These are phyloP conservation scores for Thymelicus acteon DNA, from an alignment of 2,888 invertebrate species.

Conservation along the genomic window DNA sequence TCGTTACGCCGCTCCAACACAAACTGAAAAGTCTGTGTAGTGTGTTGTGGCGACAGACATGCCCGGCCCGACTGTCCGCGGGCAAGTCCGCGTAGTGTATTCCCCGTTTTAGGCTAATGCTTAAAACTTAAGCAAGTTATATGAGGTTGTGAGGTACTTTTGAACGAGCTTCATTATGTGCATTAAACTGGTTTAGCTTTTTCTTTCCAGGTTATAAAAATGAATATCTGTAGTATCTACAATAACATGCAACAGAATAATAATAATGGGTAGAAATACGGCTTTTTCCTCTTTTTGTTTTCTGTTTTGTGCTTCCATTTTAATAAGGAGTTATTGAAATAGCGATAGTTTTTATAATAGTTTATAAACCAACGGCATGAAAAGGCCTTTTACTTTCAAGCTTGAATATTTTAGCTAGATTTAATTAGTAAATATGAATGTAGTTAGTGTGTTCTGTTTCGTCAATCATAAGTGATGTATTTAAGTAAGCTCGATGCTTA, in stretches of 20 bases:
- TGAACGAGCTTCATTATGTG: conserved; percentile 23
- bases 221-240: conserved; percentile 27
- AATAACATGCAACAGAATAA: conserved; percentile 2
- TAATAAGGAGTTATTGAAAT: background rate
- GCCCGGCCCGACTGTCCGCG: too few relatives aligned
- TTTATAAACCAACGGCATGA: too few relatives aligned
- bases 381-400: too few relatives aligned
- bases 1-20: too few relatives aligned
- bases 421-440: too few relatives aligned
- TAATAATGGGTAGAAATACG: background rate
- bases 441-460: too few relatives aligned
- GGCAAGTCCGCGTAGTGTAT: too few relatives aligned
- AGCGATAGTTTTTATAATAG: background rate
- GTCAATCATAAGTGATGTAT: too few relatives aligned
- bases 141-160: conserved; percentile 17
- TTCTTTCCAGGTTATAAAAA: conserved; percentile 22
- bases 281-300: background rate
- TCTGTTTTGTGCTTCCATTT: background rate
- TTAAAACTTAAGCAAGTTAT: conserved; percentile 25
- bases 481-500: too few relatives aligned
- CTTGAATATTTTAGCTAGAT: too few relatives aligned
- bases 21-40: too few relatives aligned
- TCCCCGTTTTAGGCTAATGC: conserved; percentile 25
- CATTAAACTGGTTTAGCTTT: conserved; percentile 19
- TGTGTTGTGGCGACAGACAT: too few relatives aligned